Conservation (phyloP, 2,888 invertebrate genomes). For the Heterodera filipjevi region DNA sequence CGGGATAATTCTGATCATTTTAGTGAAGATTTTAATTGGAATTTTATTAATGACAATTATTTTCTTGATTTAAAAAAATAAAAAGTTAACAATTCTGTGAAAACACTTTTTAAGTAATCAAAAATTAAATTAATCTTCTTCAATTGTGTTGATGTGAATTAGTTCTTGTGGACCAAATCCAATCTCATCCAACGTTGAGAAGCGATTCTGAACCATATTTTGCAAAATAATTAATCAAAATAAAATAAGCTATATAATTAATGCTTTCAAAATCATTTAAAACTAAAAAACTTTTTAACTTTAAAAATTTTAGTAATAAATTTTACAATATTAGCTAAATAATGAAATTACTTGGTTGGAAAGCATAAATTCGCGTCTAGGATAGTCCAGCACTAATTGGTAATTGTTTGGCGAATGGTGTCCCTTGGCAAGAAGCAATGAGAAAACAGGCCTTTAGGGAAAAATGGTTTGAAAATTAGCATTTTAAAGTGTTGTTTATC, state of each 20-base stretch:
- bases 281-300: neutral
- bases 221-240: too few relatives aligned
- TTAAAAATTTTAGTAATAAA: neutral
- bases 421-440: neutral
- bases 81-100: too few relatives aligned
- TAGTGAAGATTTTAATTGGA: too few relatives aligned
- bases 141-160: neutral
- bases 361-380: neutral
- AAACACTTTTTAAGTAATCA: neutral
- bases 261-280: too few relatives aligned
- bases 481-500: too few relatives aligned
- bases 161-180: slow-evolving; percentile 2
- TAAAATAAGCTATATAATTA: too few relatives aligned
- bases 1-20: too few relatives aligned
- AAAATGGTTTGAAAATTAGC: too few relatives aligned
- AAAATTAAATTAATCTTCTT: too few relatives aligned
- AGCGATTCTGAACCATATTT: slow-evolving; percentile 6
- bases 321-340: too few relatives aligned
- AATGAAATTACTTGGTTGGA: neutral
- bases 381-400: neutral
- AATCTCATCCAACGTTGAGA: neutral
- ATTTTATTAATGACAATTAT: too few relatives aligned
- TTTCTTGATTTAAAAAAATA: too few relatives aligned
- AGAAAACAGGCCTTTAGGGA: neutral
- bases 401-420: neutral